These are phyloP conservation scores for Cheiracanthium punctorium DNA, from an alignment of 2,888 invertebrate species.

Conservation along the genomic window DNA sequence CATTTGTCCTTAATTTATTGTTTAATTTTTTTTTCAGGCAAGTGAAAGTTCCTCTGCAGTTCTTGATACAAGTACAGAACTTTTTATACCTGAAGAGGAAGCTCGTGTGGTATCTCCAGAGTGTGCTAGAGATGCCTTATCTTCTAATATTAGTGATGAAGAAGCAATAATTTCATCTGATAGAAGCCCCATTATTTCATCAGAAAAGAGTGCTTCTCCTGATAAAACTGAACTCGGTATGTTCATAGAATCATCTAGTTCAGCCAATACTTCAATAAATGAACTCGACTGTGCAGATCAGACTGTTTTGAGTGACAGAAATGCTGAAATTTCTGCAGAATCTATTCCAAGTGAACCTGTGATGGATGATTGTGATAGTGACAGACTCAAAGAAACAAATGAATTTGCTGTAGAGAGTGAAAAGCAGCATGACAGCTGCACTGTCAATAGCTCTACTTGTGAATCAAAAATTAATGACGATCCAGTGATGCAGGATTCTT, in stretches of 20 bases:
- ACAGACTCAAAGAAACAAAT: background rate
- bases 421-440: background rate
- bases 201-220: constrained; percentile 1
- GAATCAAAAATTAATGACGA: background rate
- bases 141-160: constrained; percentile 1
- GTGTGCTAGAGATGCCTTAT: background rate
- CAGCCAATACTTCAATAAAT: background rate
- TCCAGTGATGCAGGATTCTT: background rate
- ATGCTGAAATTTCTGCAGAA: background rate
- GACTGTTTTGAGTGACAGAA: background rate
- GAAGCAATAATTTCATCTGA: background rate
- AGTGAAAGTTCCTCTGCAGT: background rate
- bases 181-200: background rate
- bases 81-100: background rate
- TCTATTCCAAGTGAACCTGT: background rate
- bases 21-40: constrained; percentile 34
- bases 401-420: background rate
- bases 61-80: background rate
- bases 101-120: background rate
- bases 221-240: background rate
- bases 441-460: background rate
- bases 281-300: background rate
- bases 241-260: background rate
- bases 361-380: background rate
- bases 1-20: too few species aligned